phyloP scores from a whole-genome alignment of 2,888 invertebrate genomes.

The Rhingia rostrata region DNA sequence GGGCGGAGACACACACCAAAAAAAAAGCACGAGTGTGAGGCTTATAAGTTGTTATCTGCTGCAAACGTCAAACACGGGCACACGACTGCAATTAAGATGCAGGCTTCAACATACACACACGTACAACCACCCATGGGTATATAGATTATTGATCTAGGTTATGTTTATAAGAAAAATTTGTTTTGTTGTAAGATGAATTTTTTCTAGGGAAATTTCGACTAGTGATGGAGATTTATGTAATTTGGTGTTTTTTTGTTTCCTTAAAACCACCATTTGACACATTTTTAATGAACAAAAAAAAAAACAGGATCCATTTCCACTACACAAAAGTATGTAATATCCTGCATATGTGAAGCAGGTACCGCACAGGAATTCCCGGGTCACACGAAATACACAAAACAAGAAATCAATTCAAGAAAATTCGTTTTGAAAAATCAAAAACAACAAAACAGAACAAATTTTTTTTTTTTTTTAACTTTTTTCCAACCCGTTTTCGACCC shows the following conservation, averaged over 20 bases:
- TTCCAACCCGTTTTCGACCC: slow-evolving; percentile 48
- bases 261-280: slow-evolving; percentile 12
- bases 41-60: slow-evolving; percentile 63
- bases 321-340: slow-evolving; percentile 34
- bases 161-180: slow-evolving; percentile 71
- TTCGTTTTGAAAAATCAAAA: not conserved
- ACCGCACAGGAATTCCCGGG: slow-evolving; percentile 56
- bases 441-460: not conserved
- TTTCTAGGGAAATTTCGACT: slow-evolving; percentile 23
- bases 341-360: slow-evolving; percentile 55
- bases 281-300: not conserved
- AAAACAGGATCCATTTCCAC: slow-evolving; percentile 30
- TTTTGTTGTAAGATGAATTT: not conserved
- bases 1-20: slow-evolving; percentile 17
- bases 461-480: not conserved
- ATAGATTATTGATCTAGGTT: slow-evolving; percentile 77
- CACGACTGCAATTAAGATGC: slow-evolving; percentile 65
- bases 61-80: slow-evolving; percentile 63
- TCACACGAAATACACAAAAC: slow-evolving; percentile 25
- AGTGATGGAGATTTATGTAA: slow-evolving; percentile 56
- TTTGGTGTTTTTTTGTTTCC: slow-evolving; percentile 8
- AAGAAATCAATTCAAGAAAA: slow-evolving; percentile 49
- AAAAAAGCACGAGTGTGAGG: slow-evolving; percentile 51
- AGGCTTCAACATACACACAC: slow-evolving; percentile 47
- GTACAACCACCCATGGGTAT: slow-evolving; percentile 36